These are phyloP conservation scores for Synergus itoensis DNA, from an alignment of 2,888 invertebrate species.

Conservation along the genomic window DNA sequence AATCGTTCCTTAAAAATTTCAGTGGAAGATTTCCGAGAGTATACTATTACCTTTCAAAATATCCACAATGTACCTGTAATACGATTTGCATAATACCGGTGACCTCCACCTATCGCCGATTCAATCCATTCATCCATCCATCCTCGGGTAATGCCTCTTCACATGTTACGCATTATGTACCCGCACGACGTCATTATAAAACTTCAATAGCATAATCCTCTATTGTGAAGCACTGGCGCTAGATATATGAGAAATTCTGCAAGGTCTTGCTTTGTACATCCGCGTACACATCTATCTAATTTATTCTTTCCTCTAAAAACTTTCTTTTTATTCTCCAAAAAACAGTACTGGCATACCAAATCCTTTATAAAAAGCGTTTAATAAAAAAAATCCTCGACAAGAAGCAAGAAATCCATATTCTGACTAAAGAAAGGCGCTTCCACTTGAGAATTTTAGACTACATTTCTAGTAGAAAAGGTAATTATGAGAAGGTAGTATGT, in stretches of 20 bases:
- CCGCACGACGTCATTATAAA: conserved; percentile 66
- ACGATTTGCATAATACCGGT: conserved; percentile 69
- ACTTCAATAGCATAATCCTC: conserved; percentile 68
- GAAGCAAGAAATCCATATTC: neutral
- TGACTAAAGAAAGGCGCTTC: neutral
- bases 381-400: neutral
- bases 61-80: conserved; percentile 65
- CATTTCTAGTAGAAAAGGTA: neutral
- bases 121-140: conserved; percentile 61
- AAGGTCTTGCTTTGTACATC: neutral
- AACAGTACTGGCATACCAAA: neutral
- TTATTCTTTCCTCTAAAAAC: neutral
- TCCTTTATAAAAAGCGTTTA: neutral
- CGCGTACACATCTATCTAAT: neutral
- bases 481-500: neutral
- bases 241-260: conserved; percentile 20
- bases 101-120: conserved; percentile 59
- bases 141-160: conserved; percentile 33
- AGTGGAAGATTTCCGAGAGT: neutral
- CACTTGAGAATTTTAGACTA: neutral
- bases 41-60: conserved; percentile 43
- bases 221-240: conserved; percentile 59
- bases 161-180: conserved; percentile 63
- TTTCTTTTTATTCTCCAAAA: no score
- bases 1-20: neutral